phyloP scores from a whole-genome alignment of 2,888 invertebrate species.

The Trachelus troglodyta region DNA sequence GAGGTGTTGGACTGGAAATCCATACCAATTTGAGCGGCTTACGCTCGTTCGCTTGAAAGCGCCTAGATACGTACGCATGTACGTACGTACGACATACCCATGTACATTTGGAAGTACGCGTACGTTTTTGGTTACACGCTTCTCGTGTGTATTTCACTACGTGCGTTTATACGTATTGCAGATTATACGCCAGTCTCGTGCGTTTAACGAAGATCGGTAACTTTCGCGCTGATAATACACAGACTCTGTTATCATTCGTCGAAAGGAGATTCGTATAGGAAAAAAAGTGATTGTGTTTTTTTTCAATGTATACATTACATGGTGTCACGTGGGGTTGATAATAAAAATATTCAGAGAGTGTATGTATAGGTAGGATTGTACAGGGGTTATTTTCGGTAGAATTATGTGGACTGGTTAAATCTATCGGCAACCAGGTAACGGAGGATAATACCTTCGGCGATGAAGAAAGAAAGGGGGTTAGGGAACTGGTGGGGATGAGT shows the following conservation, averaged over 20 bases:
- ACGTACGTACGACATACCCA: neutral
- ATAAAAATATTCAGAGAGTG: neutral
- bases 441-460: neutral
- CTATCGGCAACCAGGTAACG: neutral
- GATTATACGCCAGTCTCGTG: neutral
- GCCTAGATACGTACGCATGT: constrained; percentile 22
- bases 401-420: neutral
- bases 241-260: neutral
- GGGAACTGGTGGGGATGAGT: neutral
- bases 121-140: neutral
- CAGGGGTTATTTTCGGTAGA: neutral
- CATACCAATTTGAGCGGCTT: constrained; percentile 65
- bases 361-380: too few species aligned
- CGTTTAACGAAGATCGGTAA: neutral
- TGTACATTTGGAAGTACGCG: neutral
- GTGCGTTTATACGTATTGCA: neutral
- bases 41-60: constrained; percentile 56
- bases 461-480: neutral
- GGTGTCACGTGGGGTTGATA: neutral
- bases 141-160: neutral
- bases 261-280: neutral
- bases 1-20: constrained; percentile 67
- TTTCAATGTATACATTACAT: neutral
- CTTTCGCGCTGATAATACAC: neutral
- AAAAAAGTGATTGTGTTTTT: neutral